Percentiles rank a stretch among this genome's conserved stretches.
Evolutionary conservation across 2,113 vertebrate genomes (phyloP).

Genomic region (Cacatua alba): DNA sequence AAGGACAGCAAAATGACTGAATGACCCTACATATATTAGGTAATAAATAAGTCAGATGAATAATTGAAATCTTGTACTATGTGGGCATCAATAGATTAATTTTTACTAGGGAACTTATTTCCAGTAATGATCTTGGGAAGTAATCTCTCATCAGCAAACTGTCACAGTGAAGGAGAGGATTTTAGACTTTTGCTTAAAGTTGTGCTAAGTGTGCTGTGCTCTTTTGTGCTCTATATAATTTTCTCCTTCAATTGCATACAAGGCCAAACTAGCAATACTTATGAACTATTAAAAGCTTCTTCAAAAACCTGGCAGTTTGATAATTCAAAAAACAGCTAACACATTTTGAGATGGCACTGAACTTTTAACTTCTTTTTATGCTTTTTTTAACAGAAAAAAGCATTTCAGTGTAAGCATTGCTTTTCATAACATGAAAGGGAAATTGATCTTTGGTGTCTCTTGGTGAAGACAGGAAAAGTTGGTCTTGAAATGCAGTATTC

Average conservation of each 20-base stretch:
- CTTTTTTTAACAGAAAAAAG: background rate
- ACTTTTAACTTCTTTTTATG: background rate
- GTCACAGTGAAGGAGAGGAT: background rate
- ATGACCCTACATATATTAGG: slow-evolving; percentile 19
- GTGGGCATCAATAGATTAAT: slow-evolving; percentile 61
- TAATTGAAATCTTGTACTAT: slow-evolving; percentile 70
- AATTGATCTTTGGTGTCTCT: background rate
- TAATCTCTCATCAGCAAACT: slow-evolving; percentile 60
- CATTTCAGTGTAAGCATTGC: background rate
- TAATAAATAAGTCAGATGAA: slow-evolving; percentile 76
- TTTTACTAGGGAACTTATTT: slow-evolving; percentile 69
- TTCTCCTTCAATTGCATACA: background rate
- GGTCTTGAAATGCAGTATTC: background rate
- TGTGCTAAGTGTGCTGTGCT: background rate
- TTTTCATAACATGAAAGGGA: background rate
- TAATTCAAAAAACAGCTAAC: background rate
- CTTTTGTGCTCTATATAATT: background rate
- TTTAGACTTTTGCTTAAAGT: background rate
- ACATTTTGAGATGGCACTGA: background rate
- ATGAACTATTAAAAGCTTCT: background rate
- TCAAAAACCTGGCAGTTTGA: background rate
- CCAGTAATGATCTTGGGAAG: slow-evolving; percentile 68
- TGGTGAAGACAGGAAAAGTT: background rate
- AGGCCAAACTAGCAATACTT: background rate
- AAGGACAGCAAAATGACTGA: slow-evolving; percentile 50